Base-by-base conservation (phyloP, 2,113 vertebrate species). In the Panthera uncia region DNA sequence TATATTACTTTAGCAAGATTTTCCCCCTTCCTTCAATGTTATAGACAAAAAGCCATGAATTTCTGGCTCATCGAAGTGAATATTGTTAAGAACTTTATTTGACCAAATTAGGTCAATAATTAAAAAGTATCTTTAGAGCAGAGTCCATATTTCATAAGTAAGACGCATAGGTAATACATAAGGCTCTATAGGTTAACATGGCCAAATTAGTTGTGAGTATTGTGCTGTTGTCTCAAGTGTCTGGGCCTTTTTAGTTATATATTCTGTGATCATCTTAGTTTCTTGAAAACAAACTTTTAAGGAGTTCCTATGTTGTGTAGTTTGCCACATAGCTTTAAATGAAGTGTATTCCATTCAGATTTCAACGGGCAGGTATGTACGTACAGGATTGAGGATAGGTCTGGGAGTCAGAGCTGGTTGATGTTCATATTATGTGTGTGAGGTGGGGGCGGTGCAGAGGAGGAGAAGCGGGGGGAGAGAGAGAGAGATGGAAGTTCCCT, bases 1-100 rank as follows among this genome's bases (percentile, higher is more conserved):
- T 88, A 87, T 96, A 89, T 96, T 97, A 87, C 88, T 96, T 91
- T 95, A 84, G 41, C 41, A 94, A 50, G 25, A 65, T 91, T 55
- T 86, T 5, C 5, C n/a, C 61, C 10, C 68, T 94, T 94, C n/a
- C 66, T 97, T 89, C 41, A 97, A 15, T 5, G 25, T 50, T 91
- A 83, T 86, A 89, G 68, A 94, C 41, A 96, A 91, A 88, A 95
- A 89, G 88, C 36, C 19, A 14, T 91, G 41, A 69, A 45, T 83
- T 81, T 92, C 25, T 14, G 45, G 29, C 36, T 25, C 41, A 45
- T 11, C 4, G 85, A 86, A 89, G 19, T 45, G 36, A 45, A 7
- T 82, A 19, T 29, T 33, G 45, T 74, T 81, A 78, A 76, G 66
- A 93, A 91, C 50, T 79, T 52, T 87, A 82, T 92, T 86, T 71